A percentile compares a stretch with the other conserved stretches of the same genome.
Evolutionary conservation across 2,888 invertebrate species (phyloP).

Genomic region (Norana najaformis): DNA sequence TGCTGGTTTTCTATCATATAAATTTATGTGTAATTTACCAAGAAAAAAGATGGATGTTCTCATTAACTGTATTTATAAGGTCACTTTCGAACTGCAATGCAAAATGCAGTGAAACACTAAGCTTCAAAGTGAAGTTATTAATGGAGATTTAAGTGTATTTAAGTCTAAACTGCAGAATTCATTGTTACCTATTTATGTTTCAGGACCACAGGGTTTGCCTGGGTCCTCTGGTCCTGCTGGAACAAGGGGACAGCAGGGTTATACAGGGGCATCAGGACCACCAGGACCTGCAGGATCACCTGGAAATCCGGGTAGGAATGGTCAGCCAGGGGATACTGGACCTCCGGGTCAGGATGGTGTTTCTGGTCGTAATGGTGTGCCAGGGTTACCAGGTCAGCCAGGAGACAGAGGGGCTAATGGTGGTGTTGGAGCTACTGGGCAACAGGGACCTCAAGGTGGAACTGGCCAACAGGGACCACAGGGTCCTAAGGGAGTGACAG

Average conservation of each 20-base stretch:
- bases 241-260: conserved; percentile 28
- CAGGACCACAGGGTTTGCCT: conserved; percentile 26
- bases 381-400: conserved; percentile 33
- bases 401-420: conserved; percentile 38
- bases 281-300: conserved; percentile 20
- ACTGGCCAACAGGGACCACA: conserved; percentile 34
- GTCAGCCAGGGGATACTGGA: conserved; percentile 39
- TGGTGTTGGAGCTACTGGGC: conserved; percentile 37
- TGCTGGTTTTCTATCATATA: too few species aligned
- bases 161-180: background rate
- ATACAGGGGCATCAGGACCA: conserved; percentile 30
- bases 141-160: background rate
- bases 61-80: too few species aligned
- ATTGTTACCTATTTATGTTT: background rate
- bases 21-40: too few species aligned
- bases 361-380: conserved; percentile 60
- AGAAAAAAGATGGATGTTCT: too few species aligned
- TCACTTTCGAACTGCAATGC: too few species aligned
- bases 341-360: conserved; percentile 17
- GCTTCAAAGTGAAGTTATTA: background rate
- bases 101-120: background rate
- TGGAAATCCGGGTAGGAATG: conserved; percentile 34
- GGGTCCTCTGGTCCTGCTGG: conserved; percentile 35
- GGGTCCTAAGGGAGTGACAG: conserved; percentile 34
- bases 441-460: conserved; percentile 36